Evolutionary conservation across 2,113 vertebrate genomes (phyloP).

Genomic region (Corythoichthys haematopterus): DNA sequence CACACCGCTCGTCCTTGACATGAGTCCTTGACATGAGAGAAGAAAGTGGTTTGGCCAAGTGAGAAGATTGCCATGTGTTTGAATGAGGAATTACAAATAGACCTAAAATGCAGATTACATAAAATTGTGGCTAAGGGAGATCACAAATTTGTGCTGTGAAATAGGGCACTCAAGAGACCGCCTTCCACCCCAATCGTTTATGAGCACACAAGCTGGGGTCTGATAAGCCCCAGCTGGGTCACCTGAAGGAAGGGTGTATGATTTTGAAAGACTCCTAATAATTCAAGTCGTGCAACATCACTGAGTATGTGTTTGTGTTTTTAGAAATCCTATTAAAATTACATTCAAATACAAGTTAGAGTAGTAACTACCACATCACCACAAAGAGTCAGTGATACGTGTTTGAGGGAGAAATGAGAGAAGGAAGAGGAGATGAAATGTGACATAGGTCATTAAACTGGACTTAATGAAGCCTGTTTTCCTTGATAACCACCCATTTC

Average conservation of each 20-base stretch:
- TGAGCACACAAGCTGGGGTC: background rate
- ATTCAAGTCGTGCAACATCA: background rate
- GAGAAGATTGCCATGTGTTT: no score
- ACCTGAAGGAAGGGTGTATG: background rate
- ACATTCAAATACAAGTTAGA: background rate
- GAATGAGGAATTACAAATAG: no score
- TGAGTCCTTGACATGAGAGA: no score
- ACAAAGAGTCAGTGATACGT: no score
- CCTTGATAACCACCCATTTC: slow-evolving; percentile 57
- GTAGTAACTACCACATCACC: background rate
- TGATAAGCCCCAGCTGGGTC: background rate
- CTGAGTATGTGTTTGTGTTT: background rate
- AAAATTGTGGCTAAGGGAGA: no score
- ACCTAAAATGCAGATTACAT: no score
- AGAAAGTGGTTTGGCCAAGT: no score
- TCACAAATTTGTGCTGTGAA: no score
- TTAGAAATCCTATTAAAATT: background rate
- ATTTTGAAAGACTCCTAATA: background rate
- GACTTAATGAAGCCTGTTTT: slow-evolving; percentile 56
- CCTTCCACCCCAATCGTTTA: no score
- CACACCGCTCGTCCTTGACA: no score
- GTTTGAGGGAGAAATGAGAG: slow-evolving; percentile 18
- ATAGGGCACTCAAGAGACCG: no score
- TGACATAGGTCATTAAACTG: slow-evolving; percentile 58
- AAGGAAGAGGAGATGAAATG: slow-evolving; percentile 31